phyloP scores from a whole-genome alignment of 2,888 invertebrate genomes.

The Cepaea hortensis region DNA sequence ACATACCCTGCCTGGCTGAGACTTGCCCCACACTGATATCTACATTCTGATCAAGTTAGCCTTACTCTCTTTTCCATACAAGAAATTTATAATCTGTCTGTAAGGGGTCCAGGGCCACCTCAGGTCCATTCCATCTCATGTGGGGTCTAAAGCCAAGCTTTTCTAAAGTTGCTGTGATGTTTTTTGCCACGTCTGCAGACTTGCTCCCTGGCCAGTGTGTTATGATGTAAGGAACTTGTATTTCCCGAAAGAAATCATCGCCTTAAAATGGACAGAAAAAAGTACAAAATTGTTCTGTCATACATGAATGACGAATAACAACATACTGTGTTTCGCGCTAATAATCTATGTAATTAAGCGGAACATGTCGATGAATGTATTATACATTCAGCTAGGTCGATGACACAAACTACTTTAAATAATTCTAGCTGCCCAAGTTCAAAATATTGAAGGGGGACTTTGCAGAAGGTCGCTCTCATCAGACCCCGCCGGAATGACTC shows the following conservation, averaged over 20 bases:
- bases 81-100: neutral
- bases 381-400: too few species aligned
- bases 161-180: neutral
- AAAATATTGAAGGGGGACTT: too few species aligned
- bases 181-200: neutral
- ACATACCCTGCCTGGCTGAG: too few species aligned
- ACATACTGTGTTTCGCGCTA: too few species aligned
- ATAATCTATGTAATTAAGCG: too few species aligned
- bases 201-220: constrained; percentile 4
- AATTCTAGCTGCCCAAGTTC: too few species aligned
- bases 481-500: too few species aligned
- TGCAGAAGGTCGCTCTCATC: too few species aligned
- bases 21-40: neutral
- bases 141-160: constrained; percentile 5
- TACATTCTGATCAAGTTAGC: neutral
- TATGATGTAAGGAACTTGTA: constrained; percentile 29
- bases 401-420: too few species aligned
- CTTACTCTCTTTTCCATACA: constrained; percentile 1
- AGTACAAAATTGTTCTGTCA: neutral
- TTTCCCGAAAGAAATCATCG: neutral
- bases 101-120: neutral
- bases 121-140: constrained; percentile 15
- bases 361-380: too few species aligned
- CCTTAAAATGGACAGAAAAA: constrained; percentile 11
- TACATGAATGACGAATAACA: neutral